phyloP scores from a whole-genome alignment of 2,797 vertebrate species.

The Petrocephalus sullivani region DNA sequence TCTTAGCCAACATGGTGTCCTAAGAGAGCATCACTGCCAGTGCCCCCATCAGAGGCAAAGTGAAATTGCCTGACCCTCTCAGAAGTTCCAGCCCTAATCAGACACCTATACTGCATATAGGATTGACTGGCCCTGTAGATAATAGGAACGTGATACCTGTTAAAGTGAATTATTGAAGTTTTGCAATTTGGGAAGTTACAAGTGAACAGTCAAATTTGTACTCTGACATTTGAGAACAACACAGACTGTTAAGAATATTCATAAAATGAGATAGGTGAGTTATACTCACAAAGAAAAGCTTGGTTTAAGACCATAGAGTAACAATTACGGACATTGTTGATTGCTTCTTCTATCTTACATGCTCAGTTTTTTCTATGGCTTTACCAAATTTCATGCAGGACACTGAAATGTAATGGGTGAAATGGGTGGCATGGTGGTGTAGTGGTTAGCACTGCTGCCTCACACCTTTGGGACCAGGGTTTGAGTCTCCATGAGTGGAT shows the following conservation, averaged over 20 bases:
- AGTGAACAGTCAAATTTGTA: neutral
- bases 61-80: neutral
- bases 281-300: neutral
- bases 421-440: too few species aligned
- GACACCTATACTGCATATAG: neutral
- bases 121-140: neutral
- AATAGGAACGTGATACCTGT: neutral
- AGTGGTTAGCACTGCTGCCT: too few species aligned
- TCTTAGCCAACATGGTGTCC: neutral
- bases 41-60: neutral
- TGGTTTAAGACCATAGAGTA: neutral
- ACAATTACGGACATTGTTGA: neutral
- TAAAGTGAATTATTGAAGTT: neutral
- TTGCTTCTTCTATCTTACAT: neutral
- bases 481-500: too few species aligned
- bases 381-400: neutral
- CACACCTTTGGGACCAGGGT: too few species aligned
- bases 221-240: neutral
- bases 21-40: neutral
- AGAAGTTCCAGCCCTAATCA: neutral
- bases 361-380: neutral
- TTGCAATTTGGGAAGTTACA: neutral
- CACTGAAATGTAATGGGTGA: neutral
- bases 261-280: neutral
- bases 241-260: neutral